Percentiles rank a stretch among this genome's conserved stretches.
phyloP scores from a whole-genome alignment of 2,888 invertebrate genomes.

The Ypsolopha scabrella region DNA sequence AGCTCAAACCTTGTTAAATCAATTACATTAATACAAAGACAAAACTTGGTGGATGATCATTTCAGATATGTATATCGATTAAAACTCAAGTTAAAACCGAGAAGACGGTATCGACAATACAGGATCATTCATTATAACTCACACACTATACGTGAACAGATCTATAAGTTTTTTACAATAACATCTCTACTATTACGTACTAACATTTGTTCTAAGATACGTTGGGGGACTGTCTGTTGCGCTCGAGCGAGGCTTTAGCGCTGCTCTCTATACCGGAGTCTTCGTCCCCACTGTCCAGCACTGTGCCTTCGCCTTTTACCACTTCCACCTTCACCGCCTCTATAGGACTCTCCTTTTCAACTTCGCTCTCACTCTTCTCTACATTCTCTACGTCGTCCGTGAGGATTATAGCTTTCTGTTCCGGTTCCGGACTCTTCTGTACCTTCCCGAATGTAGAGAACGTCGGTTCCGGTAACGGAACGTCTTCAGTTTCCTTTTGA shows the following conservation, averaged over 20 bases:
- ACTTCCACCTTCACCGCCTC: constrained; percentile 22
- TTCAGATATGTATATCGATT: background rate
- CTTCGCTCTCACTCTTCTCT: constrained; percentile 16
- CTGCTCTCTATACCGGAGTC: constrained; percentile 76
- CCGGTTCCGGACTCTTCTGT: constrained; percentile 23
- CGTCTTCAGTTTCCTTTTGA: constrained; percentile 31
- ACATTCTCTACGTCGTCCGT: constrained; percentile 21
- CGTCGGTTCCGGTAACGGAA: constrained; percentile 51
- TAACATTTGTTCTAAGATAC: constrained; percentile 1
- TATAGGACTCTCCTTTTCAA: constrained; percentile 26
- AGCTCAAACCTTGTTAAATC: background rate
- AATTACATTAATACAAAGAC: too few species aligned
- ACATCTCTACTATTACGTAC: constrained; percentile 1
- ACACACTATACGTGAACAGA: constrained; percentile 2
- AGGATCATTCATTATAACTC: background rate
- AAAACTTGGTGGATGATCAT: background rate
- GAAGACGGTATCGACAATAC: background rate
- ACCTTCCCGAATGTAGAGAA: constrained; percentile 72
- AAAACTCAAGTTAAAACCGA: background rate
- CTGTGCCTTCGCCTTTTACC: constrained; percentile 62
- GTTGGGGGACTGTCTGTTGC: constrained; percentile 22
- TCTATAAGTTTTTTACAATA: constrained; percentile 2
- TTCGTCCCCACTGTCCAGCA: constrained; percentile 74
- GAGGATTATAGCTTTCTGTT: constrained; percentile 38
- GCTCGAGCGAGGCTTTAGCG: constrained; percentile 68